Evolutionary conservation across 2,888 invertebrate species (phyloP), one percentile per base, ranked within the genome.

Genomic region (Nephrocerus scutellatus): DNA sequence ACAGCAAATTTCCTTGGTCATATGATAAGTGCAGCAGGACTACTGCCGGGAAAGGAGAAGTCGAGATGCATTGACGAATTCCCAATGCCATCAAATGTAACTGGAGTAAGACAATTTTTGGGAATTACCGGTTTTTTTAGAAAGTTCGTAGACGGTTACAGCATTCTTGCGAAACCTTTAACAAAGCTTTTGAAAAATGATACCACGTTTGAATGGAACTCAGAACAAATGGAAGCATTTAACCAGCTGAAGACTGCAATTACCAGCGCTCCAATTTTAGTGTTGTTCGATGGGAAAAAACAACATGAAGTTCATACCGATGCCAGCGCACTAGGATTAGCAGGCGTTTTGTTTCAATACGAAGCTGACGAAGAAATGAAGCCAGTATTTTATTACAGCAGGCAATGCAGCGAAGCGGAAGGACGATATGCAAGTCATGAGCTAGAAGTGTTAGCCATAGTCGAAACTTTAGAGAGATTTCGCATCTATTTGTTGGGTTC

Each of bases 101-200:
- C 39, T 2, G 36, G 21, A 10, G 39, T 46, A 12, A 32, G 43
- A 21, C 36, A 36, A 13, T 46, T 47, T 23, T n/a, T 43, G n/a
- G 38, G 44, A 8, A 9, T 40, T 8, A 37, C 37, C 6, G 38
- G 47, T 7, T 42, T 45, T 36, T 39, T 45, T 25, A 23, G 30
- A 16, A 31, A 36, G 39, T 44, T 43, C 22, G 13, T 22, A 8
- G 7, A 15, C n/a, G 7, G 23, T 3, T 46, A 34, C 25, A 39
- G 35, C 29, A 12, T 6, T 9, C 39, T 26, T 12, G 36, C 39
- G 9, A n/a, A 10, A 9, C 36, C 39, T 2, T 19, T 43, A 3
- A 37, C 41, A 14, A 14, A 34, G 13, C 24, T 37, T 4, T 20
- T 38, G 15, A 40, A 41, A 15, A 37, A 39, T n/a, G 31, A 31